phyloP scores from a whole-genome alignment of 2,797 vertebrate genomes.

The Miichthys miiuy region DNA sequence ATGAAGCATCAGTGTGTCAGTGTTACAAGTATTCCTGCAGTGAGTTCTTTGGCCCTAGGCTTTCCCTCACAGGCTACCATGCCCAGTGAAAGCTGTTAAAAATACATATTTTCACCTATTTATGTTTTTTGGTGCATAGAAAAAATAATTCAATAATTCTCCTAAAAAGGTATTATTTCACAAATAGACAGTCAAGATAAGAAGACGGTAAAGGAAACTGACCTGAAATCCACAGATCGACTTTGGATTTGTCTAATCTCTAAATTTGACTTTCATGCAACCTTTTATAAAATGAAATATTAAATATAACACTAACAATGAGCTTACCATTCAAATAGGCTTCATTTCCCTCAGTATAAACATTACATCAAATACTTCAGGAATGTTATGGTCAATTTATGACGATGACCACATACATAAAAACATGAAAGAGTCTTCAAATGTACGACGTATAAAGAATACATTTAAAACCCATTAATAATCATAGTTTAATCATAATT shows the following conservation, averaged over 20 bases:
- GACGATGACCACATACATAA: conserved; percentile 21
- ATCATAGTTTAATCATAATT: conserved; percentile 29
- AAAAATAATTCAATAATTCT: neutral
- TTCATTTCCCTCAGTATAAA: conserved; percentile 24
- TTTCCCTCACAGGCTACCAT: conserved; percentile 8
- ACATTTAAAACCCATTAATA: conserved; percentile 31
- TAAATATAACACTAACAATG: conserved; percentile 5
- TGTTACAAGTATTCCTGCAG: neutral
- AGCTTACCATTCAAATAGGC: neutral
- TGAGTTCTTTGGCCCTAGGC: neutral
- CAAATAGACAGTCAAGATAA: neutral
- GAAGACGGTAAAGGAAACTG: neutral
- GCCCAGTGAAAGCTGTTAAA: neutral
- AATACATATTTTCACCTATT: neutral
- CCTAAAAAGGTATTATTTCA: neutral
- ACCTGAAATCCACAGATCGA: neutral
- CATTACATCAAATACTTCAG: conserved; percentile 33
- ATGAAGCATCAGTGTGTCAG: neutral
- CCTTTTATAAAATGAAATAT: neutral
- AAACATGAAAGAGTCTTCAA: conserved; percentile 32
- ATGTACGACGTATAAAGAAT: conserved; percentile 12
- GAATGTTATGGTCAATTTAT: conserved; percentile 49
- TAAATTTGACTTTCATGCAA: neutral
- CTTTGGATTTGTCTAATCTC: neutral
- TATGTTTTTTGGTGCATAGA: neutral